Evolutionary conservation across 2,888 invertebrate genomes (phyloP).

Genomic region (Ceraclea dissimilis): DNA sequence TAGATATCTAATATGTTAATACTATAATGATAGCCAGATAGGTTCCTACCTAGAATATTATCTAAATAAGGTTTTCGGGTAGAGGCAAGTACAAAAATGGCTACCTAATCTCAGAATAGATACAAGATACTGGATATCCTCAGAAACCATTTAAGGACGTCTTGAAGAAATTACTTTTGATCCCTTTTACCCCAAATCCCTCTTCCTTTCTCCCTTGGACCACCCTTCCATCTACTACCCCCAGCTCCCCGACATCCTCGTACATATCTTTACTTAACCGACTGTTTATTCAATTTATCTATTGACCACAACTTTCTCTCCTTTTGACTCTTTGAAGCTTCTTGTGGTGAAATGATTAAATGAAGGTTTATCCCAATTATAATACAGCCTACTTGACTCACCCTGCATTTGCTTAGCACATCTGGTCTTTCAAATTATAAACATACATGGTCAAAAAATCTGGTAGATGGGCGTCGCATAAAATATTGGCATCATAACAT

Average conservation of each 20-base stretch:
- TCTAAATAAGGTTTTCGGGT: no score
- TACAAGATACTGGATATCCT: slow-evolving; percentile 2
- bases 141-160: background rate
- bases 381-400: no score
- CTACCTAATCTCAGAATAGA: background rate
- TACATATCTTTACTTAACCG: background rate
- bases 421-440: no score
- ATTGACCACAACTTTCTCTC: slow-evolving; percentile 4
- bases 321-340: slow-evolving; percentile 1
- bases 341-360: background rate
- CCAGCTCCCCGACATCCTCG: background rate
- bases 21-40: no score
- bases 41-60: no score
- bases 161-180: slow-evolving; percentile 11
- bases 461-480: no score
- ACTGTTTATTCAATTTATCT: slow-evolving; percentile 17
- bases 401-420: no score
- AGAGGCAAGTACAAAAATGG: slow-evolving; percentile 1
- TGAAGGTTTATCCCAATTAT: background rate
- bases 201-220: slow-evolving; percentile 11
- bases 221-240: slow-evolving; percentile 5
- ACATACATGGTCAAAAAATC: no score
- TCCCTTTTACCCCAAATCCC: slow-evolving; percentile 14
- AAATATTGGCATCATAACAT: no score
- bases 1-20: no score